Conservation (phyloP, 2,888 invertebrate species). For the Xylophagus ater region DNA sequence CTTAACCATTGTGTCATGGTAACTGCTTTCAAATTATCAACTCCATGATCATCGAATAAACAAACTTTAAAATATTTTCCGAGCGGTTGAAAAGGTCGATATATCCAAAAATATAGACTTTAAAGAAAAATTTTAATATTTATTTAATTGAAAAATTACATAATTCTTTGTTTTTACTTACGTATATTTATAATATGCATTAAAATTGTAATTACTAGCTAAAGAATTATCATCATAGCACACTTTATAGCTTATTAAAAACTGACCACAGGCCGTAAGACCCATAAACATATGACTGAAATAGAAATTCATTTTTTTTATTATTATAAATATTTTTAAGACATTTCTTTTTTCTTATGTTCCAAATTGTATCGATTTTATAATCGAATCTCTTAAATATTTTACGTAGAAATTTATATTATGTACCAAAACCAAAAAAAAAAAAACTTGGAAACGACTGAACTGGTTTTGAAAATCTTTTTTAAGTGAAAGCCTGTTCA, state of each 20-base stretch:
- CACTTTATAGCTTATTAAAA: constrained; percentile 71
- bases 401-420: too few relatives aligned
- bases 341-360: not conserved
- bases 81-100: constrained; percentile 35
- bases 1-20: constrained; percentile 54
- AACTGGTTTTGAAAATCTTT: too few relatives aligned
- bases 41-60: constrained; percentile 49
- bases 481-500: too few relatives aligned
- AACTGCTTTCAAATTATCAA: constrained; percentile 48
- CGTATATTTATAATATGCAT: constrained; percentile 50
- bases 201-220: constrained; percentile 45
- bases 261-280: constrained; percentile 88
- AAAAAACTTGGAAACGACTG: too few relatives aligned
- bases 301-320: constrained; percentile 19
- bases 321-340: not conserved
- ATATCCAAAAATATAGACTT: constrained; percentile 39
- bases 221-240: constrained; percentile 46
- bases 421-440: too few relatives aligned
- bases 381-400: not conserved
- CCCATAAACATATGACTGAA: constrained; percentile 86
- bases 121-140: constrained; percentile 2
- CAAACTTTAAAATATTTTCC: constrained; percentile 44
- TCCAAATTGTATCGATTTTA: not conserved
- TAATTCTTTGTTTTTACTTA: constrained; percentile 38
- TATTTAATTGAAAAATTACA: not conserved